Evolutionary conservation across 2,797 vertebrate genomes (phyloP), one percentile per base, ranked within the genome.

Genomic region (Meda fulgida): DNA sequence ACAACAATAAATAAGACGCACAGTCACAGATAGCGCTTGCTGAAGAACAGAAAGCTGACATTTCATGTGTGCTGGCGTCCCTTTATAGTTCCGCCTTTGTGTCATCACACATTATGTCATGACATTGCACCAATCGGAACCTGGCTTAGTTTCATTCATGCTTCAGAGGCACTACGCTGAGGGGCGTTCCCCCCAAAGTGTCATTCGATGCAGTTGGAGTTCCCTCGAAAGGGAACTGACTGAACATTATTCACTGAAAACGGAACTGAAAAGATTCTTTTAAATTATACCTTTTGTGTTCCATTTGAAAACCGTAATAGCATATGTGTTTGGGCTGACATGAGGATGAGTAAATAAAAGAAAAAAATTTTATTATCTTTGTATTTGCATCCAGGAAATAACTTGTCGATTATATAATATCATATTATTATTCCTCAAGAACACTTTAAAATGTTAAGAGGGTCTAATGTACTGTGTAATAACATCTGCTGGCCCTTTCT

Each of bases 401-500:
- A 26, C 21, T 34, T 77, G 51, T 4, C 0, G 3, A 72, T 72
- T 26, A 73, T 48, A 65, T 83, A 83, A 75, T 48, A 14, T 72
- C 10, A 53, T 58, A 83, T 36, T 75, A 65, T 36, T 76, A 38
- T 66, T 46, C 29, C 26, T 63, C 4, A n/a, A 23, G 7, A 80
- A 65, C 16, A 7, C 14, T 31, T 71, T 13, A 23, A 66, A 46
- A 38, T 4, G 5, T 67, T n/a, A 38, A 66, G 58, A 76, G n/a
- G 21, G 8, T 29, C 43, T 66, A 75, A 75, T 65, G 43, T 75
- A 58, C 16, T 63, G 58, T 76, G 81, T 29, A 66, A 76, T 66
- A 48, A 75, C 43, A 75, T 75, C 16, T 53, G 60, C 21, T 66
- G 58, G 81, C 70, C 9, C 31, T 75, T 75, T 51, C 29, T 75